These are phyloP conservation scores for Piezodorus guildinii DNA, from an alignment of 1,140 invertebrate genomes.

Conservation along the genomic window DNA sequence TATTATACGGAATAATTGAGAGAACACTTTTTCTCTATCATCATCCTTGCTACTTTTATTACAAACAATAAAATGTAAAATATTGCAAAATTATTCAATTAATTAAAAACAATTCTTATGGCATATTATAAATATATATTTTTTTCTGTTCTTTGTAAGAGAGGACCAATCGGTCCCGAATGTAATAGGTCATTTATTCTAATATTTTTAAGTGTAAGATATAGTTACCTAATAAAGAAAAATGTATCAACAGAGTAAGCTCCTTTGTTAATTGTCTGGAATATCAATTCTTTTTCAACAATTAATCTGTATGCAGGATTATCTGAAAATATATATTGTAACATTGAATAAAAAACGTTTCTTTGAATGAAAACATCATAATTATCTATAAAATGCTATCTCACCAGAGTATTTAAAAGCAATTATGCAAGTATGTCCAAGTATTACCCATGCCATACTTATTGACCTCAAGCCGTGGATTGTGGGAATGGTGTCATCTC, in stretches of 20 bases:
- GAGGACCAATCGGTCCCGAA: no score
- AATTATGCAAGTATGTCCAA: slow-evolving; percentile 78
- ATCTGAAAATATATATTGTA: slow-evolving; percentile 36
- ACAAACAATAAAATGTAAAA: no score
- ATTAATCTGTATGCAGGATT: slow-evolving; percentile 67
- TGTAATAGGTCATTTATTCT: no score
- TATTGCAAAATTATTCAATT: no score
- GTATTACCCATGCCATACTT: slow-evolving; percentile 86
- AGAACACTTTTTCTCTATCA: no score
- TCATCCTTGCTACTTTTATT: no score
- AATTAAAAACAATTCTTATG: no score
- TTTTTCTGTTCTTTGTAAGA: no score
- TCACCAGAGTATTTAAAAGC: slow-evolving; percentile 65
- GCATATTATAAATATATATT: no score
- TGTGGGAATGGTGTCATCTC: slow-evolving; percentile 65
- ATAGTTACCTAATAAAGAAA: slow-evolving; percentile 59
- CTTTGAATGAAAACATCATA: neutral
- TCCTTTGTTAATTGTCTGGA: slow-evolving; percentile 74
- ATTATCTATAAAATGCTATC: neutral
- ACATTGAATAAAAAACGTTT: neutral
- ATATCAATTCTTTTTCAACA: slow-evolving; percentile 65
- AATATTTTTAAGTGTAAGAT: neutral
- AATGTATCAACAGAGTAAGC: slow-evolving; percentile 86
- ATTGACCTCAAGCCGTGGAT: slow-evolving; percentile 71
- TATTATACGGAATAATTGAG: no score